Evolutionary conservation across 1,140 invertebrate species (phyloP), one percentile per base, ranked within the genome.

Genomic region (Halyomorpha halys): DNA sequence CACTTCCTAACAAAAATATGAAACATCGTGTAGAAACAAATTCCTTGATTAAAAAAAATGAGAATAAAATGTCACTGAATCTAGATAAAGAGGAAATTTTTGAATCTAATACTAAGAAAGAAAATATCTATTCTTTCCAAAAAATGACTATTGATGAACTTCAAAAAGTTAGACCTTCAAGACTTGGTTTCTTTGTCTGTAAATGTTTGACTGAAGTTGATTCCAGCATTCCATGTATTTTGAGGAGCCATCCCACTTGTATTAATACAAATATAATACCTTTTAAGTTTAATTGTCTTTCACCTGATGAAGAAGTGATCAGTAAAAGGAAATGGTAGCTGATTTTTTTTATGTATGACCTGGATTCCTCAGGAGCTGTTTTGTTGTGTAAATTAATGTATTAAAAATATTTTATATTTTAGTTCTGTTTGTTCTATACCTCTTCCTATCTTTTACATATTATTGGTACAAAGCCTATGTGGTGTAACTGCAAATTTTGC

Each of bases 151-250:
- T 47, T 21, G 39, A 45, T 3, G 39, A 16, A 45, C 44, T 65
- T 21, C 30, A 59, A 44, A 59, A 27, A 13, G 44, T 56, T 44
- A 23, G n/a, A 65, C 21, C 59, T 27, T 65, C 63, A 2, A 59
- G 14, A 16, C 27, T 65, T 27, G 44, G 54, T 60, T 65, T 60
- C 39, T 65, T 59, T 60, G 13, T 65, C 14, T 65, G 63, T 44
- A 59, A 60, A 23, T 60, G 49, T 30, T 25, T 56, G 15, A 45
- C 25, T 13, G 44, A 65, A 65, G n/a, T 61, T 45, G 44, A 61
- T 11, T 61, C 60, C 9, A 19, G 18, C 19, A 44, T 19, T 23
- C 19, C 25, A 44, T 21, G n/a, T 39, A 16, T 18, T 60, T 9
- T 21, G 5, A 21, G 23, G 6, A 16, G 18, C 6, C 14, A 25